Evolutionary conservation across 2,113 vertebrate species (phyloP).

Genomic region (Patagioenas fasciata): DNA sequence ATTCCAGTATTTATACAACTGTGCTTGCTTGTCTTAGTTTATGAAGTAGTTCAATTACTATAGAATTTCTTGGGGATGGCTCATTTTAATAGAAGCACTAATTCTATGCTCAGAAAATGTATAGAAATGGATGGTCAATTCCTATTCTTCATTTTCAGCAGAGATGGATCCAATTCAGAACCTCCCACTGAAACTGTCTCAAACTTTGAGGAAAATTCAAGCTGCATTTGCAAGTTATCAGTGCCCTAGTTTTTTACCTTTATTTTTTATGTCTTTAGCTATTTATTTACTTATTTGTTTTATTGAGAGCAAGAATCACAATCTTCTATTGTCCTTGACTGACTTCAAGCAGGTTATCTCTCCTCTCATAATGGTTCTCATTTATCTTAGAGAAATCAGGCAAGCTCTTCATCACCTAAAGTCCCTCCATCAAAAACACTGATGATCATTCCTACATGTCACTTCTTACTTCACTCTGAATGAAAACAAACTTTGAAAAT

Average conservation of each 20-base stretch:
- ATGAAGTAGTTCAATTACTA: constrained; percentile 31
- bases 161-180: not conserved
- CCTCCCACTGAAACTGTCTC: not conserved
- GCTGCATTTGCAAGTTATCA: not conserved
- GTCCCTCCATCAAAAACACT: not conserved
- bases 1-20: constrained; percentile 17
- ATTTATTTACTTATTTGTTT: not conserved
- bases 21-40: constrained; percentile 38
- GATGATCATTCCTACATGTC: not conserved
- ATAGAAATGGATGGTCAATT: constrained; percentile 10
- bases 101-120: constrained; percentile 32
- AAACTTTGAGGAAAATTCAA: not conserved
- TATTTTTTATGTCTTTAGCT: not conserved
- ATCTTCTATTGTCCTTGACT: not conserved
- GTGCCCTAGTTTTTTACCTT: not conserved
- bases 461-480: not conserved
- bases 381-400: not conserved
- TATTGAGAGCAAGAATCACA: not conserved
- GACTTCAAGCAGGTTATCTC: not conserved
- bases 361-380: not conserved
- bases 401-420: not conserved
- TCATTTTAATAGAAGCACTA: constrained; percentile 50
- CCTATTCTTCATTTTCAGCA: constrained; percentile 24
- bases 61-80: constrained; percentile 47
- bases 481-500: not conserved